Evolutionary conservation across 2,888 invertebrate genomes (phyloP), one percentile per base, ranked within the genome.

Genomic region (Cheilosia urbana): DNA sequence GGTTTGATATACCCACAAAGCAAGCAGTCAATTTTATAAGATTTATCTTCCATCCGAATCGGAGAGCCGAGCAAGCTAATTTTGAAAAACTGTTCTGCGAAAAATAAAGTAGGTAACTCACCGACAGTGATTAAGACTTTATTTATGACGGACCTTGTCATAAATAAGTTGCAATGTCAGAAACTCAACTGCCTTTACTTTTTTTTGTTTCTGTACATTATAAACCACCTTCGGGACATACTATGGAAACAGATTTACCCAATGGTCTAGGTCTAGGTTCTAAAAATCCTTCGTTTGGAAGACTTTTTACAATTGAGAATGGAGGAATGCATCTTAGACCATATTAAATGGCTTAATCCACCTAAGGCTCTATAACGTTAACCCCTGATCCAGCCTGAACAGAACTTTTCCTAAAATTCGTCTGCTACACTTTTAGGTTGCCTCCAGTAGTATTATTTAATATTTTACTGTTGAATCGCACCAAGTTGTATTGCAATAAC

Each of bases 161-260:
- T 82, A 82, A 77, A 82, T 77, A 75, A 75, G 53, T 60, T 76
- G 76, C 71, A 66, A 40, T 55, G 71, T 76, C 71, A 76, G 47
- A 71, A 82, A 71, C 76, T 62, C 53, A 81, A 58, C 69, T 34
- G 9, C 34, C 2, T 11, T 37, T 13, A 3, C 55, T 71, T 77
- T 47, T 53, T 60, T 71, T 60, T 15, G 24, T 37, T 42, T 49
- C 42, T 19, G 40, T 57, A 62, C 65, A 11, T 65, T 34, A 34
- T 34, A 19, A 47, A 45, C 47, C 47, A 45, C 37, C 27, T 69
- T 15, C 7, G 2, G 13, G 51, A 3, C 13, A 60, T 60, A 66
- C 47, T 9, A n/a, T 45, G 45, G 17, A 45, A 15, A 11, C 11
- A 15, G 7, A 45, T 45, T 45, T 3, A 4, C 51, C 2, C 2